phyloP scores from a whole-genome alignment of 1,140 invertebrate genomes.

The Nomia melanderi region DNA sequence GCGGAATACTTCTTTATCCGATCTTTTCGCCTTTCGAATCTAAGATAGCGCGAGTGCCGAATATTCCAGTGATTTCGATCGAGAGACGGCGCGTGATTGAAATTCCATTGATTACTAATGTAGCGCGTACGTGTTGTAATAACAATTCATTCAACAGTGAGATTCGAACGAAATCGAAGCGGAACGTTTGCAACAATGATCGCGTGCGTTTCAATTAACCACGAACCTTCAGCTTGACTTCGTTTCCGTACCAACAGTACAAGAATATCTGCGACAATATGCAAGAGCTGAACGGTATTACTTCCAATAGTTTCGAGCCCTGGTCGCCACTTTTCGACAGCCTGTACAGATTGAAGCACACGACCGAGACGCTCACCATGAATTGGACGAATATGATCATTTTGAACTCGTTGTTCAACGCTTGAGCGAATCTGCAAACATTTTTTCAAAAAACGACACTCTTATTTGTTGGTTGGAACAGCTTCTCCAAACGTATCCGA shows the following conservation, averaged over 20 bases:
- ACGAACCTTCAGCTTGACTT: slow-evolving; percentile 74
- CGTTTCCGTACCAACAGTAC: slow-evolving; percentile 83
- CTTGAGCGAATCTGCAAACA: slow-evolving; percentile 36
- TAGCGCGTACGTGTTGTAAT: too few species aligned
- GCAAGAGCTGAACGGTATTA: slow-evolving; percentile 49
- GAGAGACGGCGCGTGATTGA: too few species aligned
- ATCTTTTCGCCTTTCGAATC: too few species aligned
- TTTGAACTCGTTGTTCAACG: slow-evolving; percentile 47
- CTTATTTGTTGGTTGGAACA: not conserved
- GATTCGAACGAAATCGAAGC: not conserved
- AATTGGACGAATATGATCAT: slow-evolving; percentile 58
- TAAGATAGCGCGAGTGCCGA: too few species aligned
- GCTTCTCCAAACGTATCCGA: too few species aligned
- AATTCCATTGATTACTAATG: too few species aligned
- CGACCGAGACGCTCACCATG: slow-evolving; percentile 31
- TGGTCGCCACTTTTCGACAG: slow-evolving; percentile 62
- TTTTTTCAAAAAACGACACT: not conserved
- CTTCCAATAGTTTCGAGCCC: slow-evolving; percentile 62
- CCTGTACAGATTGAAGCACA: slow-evolving; percentile 54
- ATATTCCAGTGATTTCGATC: too few species aligned
- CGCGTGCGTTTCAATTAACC: too few species aligned
- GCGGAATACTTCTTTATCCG: too few species aligned
- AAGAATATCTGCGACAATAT: slow-evolving; percentile 75
- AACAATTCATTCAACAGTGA: too few species aligned
- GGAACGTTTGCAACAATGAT: not conserved